Conservation (phyloP, 2,888 invertebrate genomes). For the Xanthia icteritia region DNA sequence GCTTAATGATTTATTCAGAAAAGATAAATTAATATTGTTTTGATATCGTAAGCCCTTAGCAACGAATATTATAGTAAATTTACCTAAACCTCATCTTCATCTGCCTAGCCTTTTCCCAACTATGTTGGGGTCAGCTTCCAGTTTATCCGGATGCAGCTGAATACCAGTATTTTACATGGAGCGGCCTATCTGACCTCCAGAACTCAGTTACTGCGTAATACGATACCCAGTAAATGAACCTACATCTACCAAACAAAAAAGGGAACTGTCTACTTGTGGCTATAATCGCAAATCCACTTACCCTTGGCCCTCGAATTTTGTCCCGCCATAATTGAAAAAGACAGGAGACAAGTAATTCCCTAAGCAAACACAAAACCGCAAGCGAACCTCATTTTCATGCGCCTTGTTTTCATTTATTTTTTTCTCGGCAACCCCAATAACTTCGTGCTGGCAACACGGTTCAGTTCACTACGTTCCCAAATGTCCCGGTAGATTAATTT, state of each 20-base stretch:
- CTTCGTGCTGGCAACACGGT: constrained; percentile 52
- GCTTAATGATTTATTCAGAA: constrained; percentile 36
- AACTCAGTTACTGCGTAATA: background rate
- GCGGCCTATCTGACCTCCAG: background rate
- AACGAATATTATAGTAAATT: background rate
- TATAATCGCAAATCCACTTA: constrained; percentile 44
- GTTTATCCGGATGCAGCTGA: background rate
- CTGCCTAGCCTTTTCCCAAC: background rate
- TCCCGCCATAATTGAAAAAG: constrained; percentile 56
- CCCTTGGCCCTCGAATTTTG: constrained; percentile 33
- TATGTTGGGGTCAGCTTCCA: background rate
- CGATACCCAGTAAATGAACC: background rate
- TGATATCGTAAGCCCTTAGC: constrained; percentile 1
- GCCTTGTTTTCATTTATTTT: constrained; percentile 62
- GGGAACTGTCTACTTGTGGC: constrained; percentile 17
- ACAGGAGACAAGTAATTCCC: constrained; percentile 57
- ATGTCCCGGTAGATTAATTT: constrained; percentile 64
- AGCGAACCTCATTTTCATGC: constrained; percentile 48
- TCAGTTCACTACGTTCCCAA: constrained; percentile 50
- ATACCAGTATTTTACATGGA: background rate
- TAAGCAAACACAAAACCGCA: constrained; percentile 50
- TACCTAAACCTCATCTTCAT: background rate
- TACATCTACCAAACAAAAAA: constrained; percentile 4
- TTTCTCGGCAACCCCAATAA: constrained; percentile 54
- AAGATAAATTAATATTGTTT: constrained; percentile 12